Base-by-base conservation (phyloP, 2,113 vertebrate species). In the Pogona vitticeps region DNA sequence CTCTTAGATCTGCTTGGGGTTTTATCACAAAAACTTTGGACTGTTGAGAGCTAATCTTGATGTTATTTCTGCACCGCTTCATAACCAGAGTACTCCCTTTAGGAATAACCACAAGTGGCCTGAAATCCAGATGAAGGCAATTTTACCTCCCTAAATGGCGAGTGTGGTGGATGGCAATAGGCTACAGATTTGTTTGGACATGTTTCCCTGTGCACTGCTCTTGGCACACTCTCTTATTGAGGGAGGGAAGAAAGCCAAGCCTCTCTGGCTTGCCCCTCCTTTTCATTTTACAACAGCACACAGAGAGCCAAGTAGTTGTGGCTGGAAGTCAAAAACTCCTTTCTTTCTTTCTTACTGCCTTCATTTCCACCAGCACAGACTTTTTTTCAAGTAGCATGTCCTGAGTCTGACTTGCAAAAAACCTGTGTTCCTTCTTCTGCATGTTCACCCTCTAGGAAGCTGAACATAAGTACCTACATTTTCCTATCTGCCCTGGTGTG, bases 101-200 rank as follows among this genome's bases (percentile, higher is more conserved):
- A 79, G 52, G 9, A 71, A 79, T 79, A 79, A 71, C 58, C 9
- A n/a, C 13, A 56, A 70, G 65, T 23, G 36, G 36, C 56, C 33
- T 58, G 46, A 71, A 86, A 63, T 58, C 26, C 20, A 42, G 13
- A 6, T 20, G 59, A 52, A 59, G 52, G 56, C 67, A 46, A 46
- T 79, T 63, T 21, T 59, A 33, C 68, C 68, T 86, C 77, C 38
- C 14, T 80, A 63, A 70, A 88, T 71, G 42, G 76, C 46, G 38
- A 36, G 5, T 38, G 5, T 81, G 18, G 76, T 82, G 59, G n/a
- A 77, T 79, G 59, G 59, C n/a, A 71, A 10, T 6, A 20, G 46
- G 61, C 82, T 77, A 76, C 38, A 83, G 68, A 7, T 77, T 82
- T 82, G 65, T 80, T 65, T 90, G 80, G 70, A 83, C 89, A 81